These are phyloP conservation scores for Drosophila kurseongensis DNA, from an alignment of 1,140 invertebrate species.

Conservation along the genomic window DNA sequence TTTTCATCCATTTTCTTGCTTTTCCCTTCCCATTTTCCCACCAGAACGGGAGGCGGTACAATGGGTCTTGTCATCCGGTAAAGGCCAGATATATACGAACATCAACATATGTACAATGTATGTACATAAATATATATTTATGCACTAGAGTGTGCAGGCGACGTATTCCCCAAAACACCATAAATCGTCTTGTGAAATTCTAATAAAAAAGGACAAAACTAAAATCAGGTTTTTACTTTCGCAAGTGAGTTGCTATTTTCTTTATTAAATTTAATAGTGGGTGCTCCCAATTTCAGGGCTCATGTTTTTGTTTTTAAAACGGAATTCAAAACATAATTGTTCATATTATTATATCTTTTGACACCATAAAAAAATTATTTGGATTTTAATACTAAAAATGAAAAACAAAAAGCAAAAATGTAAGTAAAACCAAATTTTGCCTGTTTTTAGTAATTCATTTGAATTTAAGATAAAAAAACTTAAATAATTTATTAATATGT, in stretches of 20 bases:
- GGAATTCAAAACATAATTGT: too few species aligned
- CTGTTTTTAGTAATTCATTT: too few species aligned
- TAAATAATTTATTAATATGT: too few species aligned
- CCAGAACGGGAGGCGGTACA: constrained; percentile 35
- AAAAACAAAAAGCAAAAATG: too few species aligned
- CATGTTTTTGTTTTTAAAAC: background rate
- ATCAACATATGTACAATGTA: constrained; percentile 4
- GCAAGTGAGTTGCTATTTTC: too few species aligned
- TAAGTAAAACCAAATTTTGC: too few species aligned
- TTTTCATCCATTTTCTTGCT: constrained; percentile 49
- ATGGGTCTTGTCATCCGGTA: constrained; percentile 38
- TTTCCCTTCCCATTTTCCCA: constrained; percentile 10
- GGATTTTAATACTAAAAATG: too few species aligned
- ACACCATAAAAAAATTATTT: too few species aligned
- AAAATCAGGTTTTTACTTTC: background rate
- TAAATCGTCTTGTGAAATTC: background rate
- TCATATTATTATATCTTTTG: too few species aligned
- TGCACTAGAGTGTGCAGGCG: background rate
- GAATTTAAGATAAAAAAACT: too few species aligned
- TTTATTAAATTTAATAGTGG: too few species aligned
- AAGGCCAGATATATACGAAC: constrained; percentile 9
- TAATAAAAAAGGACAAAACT: background rate
- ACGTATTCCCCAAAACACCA: background rate
- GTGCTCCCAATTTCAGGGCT: too few species aligned
- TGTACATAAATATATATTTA: background rate